Evolutionary conservation across 2,113 vertebrate species (phyloP).

Genomic region (Sphaerodactylus townsendi): DNA sequence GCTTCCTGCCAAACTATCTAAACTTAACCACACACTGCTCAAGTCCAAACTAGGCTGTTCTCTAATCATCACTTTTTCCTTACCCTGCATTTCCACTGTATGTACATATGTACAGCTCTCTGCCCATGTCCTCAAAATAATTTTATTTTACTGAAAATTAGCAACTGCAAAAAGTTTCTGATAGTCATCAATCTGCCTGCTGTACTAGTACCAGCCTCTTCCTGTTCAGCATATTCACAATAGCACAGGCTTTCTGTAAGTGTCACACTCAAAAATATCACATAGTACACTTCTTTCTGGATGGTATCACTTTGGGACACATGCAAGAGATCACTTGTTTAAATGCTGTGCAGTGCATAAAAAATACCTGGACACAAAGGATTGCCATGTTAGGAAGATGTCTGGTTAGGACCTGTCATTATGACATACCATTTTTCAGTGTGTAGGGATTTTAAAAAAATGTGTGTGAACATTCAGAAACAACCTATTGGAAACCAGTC

Average conservation of each 20-base stretch:
- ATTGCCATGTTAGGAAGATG: background rate
- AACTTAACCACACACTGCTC: background rate
- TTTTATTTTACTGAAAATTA: background rate
- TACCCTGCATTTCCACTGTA: background rate
- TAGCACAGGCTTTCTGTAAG: background rate
- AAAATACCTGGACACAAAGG: background rate
- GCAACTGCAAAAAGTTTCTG: background rate
- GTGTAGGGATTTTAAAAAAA: no score
- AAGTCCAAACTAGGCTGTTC: background rate
- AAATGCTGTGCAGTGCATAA: background rate
- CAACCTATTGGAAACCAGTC: no score
- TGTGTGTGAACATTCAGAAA: background rate
- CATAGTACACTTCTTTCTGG: background rate
- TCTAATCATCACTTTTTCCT: background rate
- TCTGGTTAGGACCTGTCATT: background rate
- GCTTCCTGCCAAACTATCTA: slow-evolving; percentile 52
- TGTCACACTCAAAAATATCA: background rate
- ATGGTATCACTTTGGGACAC: background rate
- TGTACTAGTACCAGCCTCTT: background rate
- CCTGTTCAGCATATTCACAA: background rate
- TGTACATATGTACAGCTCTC: background rate
- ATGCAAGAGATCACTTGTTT: background rate
- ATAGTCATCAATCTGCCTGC: background rate
- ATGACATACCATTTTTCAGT: background rate
- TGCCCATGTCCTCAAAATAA: background rate